These are phyloP conservation scores for Macaria liturata DNA, from an alignment of 2,888 invertebrate genomes.

Conservation along the genomic window DNA sequence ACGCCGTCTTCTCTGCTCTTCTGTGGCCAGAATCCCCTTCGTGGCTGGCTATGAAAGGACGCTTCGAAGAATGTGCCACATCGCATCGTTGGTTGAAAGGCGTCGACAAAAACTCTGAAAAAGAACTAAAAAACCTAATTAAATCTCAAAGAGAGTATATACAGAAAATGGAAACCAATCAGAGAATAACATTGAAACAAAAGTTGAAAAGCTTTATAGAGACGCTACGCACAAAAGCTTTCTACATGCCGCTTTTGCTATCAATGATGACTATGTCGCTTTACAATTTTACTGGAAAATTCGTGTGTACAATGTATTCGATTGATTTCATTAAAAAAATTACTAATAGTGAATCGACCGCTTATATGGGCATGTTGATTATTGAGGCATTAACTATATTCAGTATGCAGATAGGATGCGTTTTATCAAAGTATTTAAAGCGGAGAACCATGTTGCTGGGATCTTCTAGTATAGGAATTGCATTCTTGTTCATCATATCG, in stretches of 20 bases:
- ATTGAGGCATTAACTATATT: constrained; percentile 50
- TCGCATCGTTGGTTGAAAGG: constrained; percentile 45
- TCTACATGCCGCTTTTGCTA: constrained; percentile 35
- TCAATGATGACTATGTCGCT: constrained; percentile 31
- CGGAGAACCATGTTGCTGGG: constrained; percentile 41
- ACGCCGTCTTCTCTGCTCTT: constrained; percentile 31
- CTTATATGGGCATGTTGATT: constrained; percentile 49
- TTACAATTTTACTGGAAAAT: constrained; percentile 26
- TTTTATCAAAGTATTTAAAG: constrained; percentile 39
- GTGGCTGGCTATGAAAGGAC: constrained; percentile 44
- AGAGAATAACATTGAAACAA: background rate
- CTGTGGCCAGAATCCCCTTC: constrained; percentile 39
- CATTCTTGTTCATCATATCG: constrained; percentile 44
- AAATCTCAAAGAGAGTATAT: constrained; percentile 36
- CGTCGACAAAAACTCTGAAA: constrained; percentile 31
- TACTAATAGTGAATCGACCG: constrained; percentile 34
- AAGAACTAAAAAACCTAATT: constrained; percentile 38
- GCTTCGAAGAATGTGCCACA: constrained; percentile 37
- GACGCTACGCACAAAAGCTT: constrained; percentile 32
- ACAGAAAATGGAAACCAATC: constrained; percentile 14
- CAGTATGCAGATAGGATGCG: constrained; percentile 41
- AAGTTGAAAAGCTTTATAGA: constrained; percentile 4
- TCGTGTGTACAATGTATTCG: constrained; percentile 26
- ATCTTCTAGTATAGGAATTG: constrained; percentile 42
- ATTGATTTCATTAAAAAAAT: constrained; percentile 37